Conservation (phyloP, 2,888 invertebrate genomes). For the Lycaena phlaeas region DNA sequence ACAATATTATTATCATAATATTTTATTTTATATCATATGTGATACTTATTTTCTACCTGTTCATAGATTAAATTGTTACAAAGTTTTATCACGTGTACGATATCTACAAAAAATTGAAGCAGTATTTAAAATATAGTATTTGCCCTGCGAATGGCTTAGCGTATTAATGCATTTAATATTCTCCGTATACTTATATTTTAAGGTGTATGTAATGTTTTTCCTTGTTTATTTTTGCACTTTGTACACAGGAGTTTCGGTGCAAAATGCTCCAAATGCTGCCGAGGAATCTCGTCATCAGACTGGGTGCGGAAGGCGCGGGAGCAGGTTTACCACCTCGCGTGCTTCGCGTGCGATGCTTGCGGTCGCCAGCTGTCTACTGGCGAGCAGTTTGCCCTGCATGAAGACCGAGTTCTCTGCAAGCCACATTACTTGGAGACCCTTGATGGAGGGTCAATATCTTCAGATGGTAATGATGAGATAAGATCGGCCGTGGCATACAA, state of each 20-base stretch:
- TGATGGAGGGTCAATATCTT: constrained; percentile 91
- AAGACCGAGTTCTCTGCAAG: constrained; percentile 95
- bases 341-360: constrained; percentile 98
- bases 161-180: neutral
- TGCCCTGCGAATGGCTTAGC: neutral
- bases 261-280: constrained; percentile 95
- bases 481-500: no score
- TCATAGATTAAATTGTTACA: no score
- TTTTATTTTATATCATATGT: no score
- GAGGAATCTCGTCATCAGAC: constrained; percentile 94
- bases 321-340: constrained; percentile 97
- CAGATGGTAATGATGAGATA: constrained; percentile 90
- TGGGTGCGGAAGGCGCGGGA: constrained; percentile 97
- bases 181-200: neutral
- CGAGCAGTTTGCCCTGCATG: constrained; percentile 97
- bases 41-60: no score
- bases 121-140: neutral
- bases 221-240: constrained; percentile 9
- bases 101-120: no score
- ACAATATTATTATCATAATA: no score
- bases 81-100: no score
- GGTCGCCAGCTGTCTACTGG: constrained; percentile 94
- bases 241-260: constrained; percentile 90
- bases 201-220: constrained; percentile 2
- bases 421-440: constrained; percentile 96